Evolutionary conservation across 2,888 invertebrate species (phyloP).

Genomic region (Acrobasis consociella): DNA sequence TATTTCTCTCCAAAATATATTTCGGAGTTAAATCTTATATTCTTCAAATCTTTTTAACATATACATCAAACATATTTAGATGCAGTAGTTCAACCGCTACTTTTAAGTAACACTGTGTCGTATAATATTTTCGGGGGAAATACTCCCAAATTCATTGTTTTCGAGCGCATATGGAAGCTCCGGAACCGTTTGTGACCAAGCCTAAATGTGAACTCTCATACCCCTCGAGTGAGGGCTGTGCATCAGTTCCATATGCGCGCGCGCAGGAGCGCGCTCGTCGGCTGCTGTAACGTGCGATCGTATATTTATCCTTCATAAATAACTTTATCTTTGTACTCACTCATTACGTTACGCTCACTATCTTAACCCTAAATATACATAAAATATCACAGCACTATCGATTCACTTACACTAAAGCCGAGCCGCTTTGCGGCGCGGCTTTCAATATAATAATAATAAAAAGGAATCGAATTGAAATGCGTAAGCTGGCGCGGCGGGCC

Average conservation of each 20-base stretch:
- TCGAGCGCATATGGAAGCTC: slow-evolving; percentile 34
- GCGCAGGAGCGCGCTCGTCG: not conserved
- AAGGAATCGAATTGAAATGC: slow-evolving; percentile 77
- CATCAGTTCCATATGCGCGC: slow-evolving; percentile 1
- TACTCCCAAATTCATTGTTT: slow-evolving; percentile 30
- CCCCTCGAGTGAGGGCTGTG: not conserved
- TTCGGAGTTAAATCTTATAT: slow-evolving; percentile 72
- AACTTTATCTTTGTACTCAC: slow-evolving; percentile 73
- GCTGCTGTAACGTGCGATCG: slow-evolving; percentile 16
- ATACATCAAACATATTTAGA: slow-evolving; percentile 61
- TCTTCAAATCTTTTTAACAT: slow-evolving; percentile 55
- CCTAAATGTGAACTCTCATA: not conserved
- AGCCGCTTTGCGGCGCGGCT: slow-evolving; percentile 70
- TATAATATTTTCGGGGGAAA: slow-evolving; percentile 38
- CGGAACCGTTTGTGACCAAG: slow-evolving; percentile 20
- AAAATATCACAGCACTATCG: slow-evolving; percentile 83
- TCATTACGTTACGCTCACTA: slow-evolving; percentile 66
- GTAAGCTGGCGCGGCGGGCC: slow-evolving; percentile 50
- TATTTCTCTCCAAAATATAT: slow-evolving; percentile 81
- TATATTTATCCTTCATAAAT: slow-evolving; percentile 51
- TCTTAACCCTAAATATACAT: slow-evolving; percentile 78
- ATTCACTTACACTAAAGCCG: slow-evolving; percentile 78
- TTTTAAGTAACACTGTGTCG: slow-evolving; percentile 50
- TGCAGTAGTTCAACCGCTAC: slow-evolving; percentile 50
- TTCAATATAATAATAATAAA: slow-evolving; percentile 57